phyloP scores from a whole-genome alignment of 2,113 vertebrate genomes.

The Jacana jacana region DNA sequence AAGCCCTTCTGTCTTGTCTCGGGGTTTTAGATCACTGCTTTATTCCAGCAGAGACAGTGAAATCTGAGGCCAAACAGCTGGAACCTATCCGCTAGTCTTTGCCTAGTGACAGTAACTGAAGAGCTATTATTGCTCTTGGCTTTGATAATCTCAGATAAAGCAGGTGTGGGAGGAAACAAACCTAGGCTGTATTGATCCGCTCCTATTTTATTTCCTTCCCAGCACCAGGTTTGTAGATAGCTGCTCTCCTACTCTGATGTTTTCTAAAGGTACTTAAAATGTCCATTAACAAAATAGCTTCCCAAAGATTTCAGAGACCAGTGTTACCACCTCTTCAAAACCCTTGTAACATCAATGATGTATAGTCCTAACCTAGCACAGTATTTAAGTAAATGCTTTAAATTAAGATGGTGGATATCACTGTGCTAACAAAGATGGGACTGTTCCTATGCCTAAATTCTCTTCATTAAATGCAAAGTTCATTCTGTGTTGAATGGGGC shows the following conservation, averaged over 20 bases:
- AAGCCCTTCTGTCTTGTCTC: constrained; percentile 33
- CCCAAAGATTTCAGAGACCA: neutral
- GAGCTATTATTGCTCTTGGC: neutral
- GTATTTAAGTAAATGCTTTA: neutral
- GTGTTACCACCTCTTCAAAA: neutral
- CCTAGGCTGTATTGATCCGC: neutral
- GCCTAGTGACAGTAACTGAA: constrained; percentile 19
- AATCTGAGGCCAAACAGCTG: constrained; percentile 28
- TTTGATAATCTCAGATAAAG: constrained; percentile 31
- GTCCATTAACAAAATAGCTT: neutral
- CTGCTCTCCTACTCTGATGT: neutral
- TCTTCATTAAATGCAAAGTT: neutral
- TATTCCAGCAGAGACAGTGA: neutral
- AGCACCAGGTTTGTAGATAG: neutral
- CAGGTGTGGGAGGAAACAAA: neutral
- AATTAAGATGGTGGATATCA: neutral
- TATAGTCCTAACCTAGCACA: neutral
- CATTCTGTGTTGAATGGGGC: neutral
- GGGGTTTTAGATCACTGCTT: constrained; percentile 21
- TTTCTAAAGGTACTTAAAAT: neutral
- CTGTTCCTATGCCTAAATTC: neutral
- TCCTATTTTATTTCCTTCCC: neutral
- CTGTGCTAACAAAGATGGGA: neutral
- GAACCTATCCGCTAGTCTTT: neutral
- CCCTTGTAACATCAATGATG: neutral